Evolutionary conservation across 2,113 vertebrate species (phyloP).

Genomic region (Cavia porcellus): DNA sequence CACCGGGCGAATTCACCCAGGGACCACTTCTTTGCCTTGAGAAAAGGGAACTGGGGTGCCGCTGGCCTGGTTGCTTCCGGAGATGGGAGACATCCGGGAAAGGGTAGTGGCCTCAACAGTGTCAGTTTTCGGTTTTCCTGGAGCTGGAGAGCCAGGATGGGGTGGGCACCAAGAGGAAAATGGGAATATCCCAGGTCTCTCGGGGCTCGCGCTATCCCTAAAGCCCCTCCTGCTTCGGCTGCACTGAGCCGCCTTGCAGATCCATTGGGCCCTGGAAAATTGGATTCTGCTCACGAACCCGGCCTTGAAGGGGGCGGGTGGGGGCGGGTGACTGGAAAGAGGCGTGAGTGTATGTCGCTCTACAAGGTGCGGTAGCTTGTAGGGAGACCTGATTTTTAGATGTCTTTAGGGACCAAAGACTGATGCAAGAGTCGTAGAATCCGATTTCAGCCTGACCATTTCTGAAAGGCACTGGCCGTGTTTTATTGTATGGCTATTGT

Average conservation of each 20-base stretch:
- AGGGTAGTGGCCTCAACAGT: constrained; percentile 19
- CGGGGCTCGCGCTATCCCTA: neutral
- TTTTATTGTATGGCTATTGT: constrained; percentile 74
- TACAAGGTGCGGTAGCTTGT: neutral
- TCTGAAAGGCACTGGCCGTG: neutral
- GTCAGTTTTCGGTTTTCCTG: constrained; percentile 60
- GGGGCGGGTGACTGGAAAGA: constrained; percentile 45
- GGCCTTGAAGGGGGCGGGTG: constrained; percentile 47
- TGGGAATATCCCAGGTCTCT: neutral
- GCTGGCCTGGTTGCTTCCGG: constrained; percentile 73
- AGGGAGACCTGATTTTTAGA: constrained; percentile 11
- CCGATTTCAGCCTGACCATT: constrained; percentile 10
- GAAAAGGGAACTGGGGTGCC: constrained; percentile 77
- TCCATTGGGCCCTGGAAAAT: constrained; percentile 77
- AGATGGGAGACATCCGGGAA: constrained; percentile 64
- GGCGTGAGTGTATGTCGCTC: constrained; percentile 8
- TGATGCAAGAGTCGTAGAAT: neutral
- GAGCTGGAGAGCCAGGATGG: neutral
- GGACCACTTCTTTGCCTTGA: constrained; percentile 53
- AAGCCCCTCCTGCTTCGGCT: neutral
- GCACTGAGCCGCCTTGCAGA: constrained; percentile 32
- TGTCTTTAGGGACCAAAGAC: constrained; percentile 1
- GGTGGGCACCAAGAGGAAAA: neutral
- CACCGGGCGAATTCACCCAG: neutral
- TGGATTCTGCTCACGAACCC: constrained; percentile 81